phyloP scores from a whole-genome alignment of 2,888 invertebrate species.

The Eumerus sabulonum region DNA sequence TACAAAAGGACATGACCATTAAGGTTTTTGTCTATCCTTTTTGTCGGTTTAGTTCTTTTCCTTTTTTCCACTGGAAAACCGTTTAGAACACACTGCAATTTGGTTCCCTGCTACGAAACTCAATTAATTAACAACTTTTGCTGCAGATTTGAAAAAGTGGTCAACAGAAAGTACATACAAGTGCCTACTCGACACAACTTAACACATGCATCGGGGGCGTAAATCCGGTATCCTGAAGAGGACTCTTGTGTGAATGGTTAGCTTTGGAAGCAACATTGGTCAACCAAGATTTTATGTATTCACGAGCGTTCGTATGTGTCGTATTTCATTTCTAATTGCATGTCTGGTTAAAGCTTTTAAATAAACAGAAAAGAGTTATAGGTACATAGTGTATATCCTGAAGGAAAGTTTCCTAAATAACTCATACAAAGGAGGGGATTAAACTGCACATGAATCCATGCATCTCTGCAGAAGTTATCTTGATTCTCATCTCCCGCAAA shows the following conservation, averaged over 20 bases:
- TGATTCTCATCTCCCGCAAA: conserved; percentile 31
- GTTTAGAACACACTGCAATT: too few relatives aligned
- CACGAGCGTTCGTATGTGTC: background rate
- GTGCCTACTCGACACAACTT: too few relatives aligned
- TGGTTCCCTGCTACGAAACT: background rate
- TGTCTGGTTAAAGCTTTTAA: background rate
- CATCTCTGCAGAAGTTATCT: conserved; percentile 25
- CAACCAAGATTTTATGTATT: conserved; percentile 14
- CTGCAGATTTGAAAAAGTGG: background rate
- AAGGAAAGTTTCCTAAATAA: conserved; percentile 34
- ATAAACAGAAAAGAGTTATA: conserved; percentile 9
- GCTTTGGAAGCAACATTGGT: conserved; percentile 17
- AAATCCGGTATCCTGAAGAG: too few relatives aligned
- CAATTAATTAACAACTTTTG: conserved; percentile 33
- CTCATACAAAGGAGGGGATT: conserved; percentile 24
- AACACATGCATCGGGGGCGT: background rate
- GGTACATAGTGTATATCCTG: conserved; percentile 1
- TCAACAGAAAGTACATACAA: background rate
- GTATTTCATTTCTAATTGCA: conserved; percentile 47
- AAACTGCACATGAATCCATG: conserved; percentile 24
- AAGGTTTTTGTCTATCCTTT: too few relatives aligned
- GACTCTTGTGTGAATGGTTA: background rate
- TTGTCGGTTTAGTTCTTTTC: background rate
- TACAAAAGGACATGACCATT: conserved; percentile 23
- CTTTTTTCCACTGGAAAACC: too few relatives aligned